Evolutionary conservation across 1,140 invertebrate genomes (phyloP).

Genomic region (Aphelinus certus): DNA sequence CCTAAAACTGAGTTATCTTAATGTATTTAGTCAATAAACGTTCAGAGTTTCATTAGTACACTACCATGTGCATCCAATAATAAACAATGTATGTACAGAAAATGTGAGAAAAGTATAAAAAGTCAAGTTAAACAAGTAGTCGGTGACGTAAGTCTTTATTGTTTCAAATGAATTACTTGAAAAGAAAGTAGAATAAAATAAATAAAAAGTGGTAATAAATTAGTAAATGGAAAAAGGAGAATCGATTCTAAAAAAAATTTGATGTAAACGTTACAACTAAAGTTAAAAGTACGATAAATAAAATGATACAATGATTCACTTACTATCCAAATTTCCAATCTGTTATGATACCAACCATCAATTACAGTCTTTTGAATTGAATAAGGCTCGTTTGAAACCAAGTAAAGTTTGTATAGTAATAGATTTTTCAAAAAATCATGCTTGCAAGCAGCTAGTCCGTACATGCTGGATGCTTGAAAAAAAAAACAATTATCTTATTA

Average conservation of each 20-base stretch:
- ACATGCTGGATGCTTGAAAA: conserved; percentile 50
- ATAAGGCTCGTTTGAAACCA: conserved; percentile 48
- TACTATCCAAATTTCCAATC: conserved; percentile 41
- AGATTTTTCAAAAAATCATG: conserved; percentile 56
- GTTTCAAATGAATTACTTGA: conserved; percentile 33
- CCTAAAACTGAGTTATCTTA: conserved; percentile 11
- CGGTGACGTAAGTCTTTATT: conserved; percentile 19
- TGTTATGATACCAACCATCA: conserved; percentile 48
- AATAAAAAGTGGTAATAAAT: no score
- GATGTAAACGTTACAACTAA: conserved; percentile 31
- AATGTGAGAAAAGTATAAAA: conserved; percentile 34
- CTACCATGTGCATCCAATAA: conserved; percentile 31
- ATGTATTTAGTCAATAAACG: conserved; percentile 31
- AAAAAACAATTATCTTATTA: conserved; percentile 4
- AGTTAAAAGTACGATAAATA: conserved; percentile 7
- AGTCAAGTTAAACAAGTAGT: conserved; percentile 18
- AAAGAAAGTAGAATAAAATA: conserved; percentile 14
- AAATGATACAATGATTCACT: conserved; percentile 29
- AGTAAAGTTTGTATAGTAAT: conserved; percentile 51
- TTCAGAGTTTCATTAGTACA: conserved; percentile 36
- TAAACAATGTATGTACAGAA: conserved; percentile 37
- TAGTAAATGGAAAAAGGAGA: no score
- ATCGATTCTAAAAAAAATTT: not conserved
- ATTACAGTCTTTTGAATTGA: conserved; percentile 44
- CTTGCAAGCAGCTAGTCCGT: conserved; percentile 52